Percentiles rank a stretch among this genome's conserved stretches.
These are phyloP conservation scores for Eriosoma lanigerum DNA, from an alignment of 1,140 invertebrate species.

Conservation along the genomic window DNA sequence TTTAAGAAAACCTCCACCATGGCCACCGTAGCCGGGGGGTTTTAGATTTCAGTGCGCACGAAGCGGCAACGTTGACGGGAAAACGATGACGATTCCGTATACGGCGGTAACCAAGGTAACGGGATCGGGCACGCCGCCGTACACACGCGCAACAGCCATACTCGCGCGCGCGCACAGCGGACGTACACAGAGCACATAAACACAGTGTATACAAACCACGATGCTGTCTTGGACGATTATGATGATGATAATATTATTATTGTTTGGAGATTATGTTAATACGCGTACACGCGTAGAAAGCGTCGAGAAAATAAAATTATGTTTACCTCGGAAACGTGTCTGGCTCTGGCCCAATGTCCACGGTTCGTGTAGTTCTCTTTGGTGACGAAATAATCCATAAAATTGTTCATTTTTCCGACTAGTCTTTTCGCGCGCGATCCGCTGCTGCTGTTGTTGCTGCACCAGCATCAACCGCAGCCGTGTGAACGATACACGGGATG, in stretches of 20 bases:
- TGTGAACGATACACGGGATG: neutral
- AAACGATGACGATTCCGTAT: conserved; percentile 34
- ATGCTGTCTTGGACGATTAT: neutral
- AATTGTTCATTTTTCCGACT: conserved; percentile 35
- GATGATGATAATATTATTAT: neutral
- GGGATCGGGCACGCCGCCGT: conserved; percentile 35
- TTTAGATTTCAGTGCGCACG: conserved; percentile 38
- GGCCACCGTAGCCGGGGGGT: conserved; percentile 9
- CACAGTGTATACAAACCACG: neutral
- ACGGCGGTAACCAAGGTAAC: conserved; percentile 48
- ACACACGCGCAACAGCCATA: conserved; percentile 30
- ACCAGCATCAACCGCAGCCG: neutral
- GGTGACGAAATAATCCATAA: conserved; percentile 48
- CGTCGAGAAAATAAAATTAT: neutral
- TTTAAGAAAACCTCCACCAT: conserved; percentile 7
- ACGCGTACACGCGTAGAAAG: neutral
- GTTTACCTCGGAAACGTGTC: conserved; percentile 47
- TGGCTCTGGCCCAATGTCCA: conserved; percentile 45
- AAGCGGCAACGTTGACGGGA: conserved; percentile 32
- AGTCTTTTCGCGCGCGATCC: neutral
- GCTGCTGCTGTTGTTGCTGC: neutral
- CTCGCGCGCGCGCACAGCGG: neutral
- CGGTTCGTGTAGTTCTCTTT: conserved; percentile 48
- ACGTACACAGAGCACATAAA: neutral
- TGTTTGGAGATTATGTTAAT: neutral